Percentiles rank a stretch among this genome's conserved stretches.
These are phyloP conservation scores for Onychomys arenicola DNA, from an alignment of 2,797 vertebrate genomes.

Conservation along the genomic window DNA sequence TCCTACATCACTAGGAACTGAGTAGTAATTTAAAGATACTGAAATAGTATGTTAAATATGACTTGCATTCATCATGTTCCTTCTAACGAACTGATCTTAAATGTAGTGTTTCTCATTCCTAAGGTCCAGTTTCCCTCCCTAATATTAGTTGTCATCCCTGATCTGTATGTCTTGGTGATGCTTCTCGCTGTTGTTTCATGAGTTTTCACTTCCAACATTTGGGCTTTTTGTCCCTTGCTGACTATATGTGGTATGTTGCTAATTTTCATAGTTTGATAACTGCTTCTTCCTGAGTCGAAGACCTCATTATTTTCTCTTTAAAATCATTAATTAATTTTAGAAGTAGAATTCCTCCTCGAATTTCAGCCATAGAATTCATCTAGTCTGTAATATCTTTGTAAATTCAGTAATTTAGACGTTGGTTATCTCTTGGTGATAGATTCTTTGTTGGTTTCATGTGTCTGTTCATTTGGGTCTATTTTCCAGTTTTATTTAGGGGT, in stretches of 20 bases:
- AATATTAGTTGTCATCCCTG: not conserved
- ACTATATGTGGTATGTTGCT: not conserved
- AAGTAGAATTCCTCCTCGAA: not conserved
- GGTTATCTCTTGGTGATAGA: not conserved
- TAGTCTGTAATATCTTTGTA: not conserved
- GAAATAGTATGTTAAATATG: not conserved
- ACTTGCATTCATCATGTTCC: not conserved
- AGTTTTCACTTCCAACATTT: not conserved
- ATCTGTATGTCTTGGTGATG: not conserved
- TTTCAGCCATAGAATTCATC: not conserved
- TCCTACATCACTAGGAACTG: not conserved
- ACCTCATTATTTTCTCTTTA: not conserved
- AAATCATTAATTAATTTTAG: not conserved
- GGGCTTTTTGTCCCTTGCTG: not conserved
- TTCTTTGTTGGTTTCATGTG: not conserved
- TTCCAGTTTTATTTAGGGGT: not conserved
- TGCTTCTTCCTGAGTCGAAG: not conserved
- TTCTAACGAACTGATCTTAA: not conserved
- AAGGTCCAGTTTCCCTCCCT: not conserved
- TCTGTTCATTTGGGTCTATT: not conserved
- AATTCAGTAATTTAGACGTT: not conserved
- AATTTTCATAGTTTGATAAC: not conserved
- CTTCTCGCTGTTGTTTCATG: not conserved
- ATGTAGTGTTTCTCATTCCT: not conserved
- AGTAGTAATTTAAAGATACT: conserved; percentile 18